Evolutionary conservation across 1,140 invertebrate species (phyloP).

Genomic region (Ephestia elutella): DNA sequence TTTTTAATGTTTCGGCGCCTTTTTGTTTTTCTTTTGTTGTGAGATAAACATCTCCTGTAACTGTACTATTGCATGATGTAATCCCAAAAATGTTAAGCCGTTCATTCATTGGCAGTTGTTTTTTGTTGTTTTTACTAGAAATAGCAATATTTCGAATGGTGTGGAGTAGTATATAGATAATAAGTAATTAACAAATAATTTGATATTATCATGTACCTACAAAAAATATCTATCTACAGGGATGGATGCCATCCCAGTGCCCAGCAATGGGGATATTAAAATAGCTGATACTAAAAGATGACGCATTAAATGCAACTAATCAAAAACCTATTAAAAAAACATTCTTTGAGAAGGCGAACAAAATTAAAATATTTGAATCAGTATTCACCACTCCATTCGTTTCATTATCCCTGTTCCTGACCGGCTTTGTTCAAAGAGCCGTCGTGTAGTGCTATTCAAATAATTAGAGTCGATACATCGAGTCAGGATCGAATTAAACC

Average conservation of each 20-base stretch:
- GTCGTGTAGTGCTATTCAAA: slow-evolving; percentile 60
- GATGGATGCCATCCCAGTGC: no score
- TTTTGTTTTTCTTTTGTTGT: slow-evolving; percentile 13
- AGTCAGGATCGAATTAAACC: slow-evolving; percentile 62
- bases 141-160: background rate
- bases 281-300: no score
- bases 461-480: slow-evolving; percentile 62
- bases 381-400: slow-evolving; percentile 20
- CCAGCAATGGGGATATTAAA: no score
- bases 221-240: no score
- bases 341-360: no score
- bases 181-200: no score
- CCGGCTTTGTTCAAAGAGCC: slow-evolving; percentile 61
- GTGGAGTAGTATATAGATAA: no score
- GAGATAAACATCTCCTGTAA: background rate
- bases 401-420: slow-evolving; percentile 32
- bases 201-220: no score
- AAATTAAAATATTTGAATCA: no score
- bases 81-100: slow-evolving; percentile 1
- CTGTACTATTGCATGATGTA: background rate
- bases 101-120: background rate
- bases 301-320: no score
- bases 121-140: background rate
- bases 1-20: slow-evolving; percentile 12
- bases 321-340: no score